A percentile compares a stretch with the other conserved stretches of the same genome.
Conservation (phyloP, 92 coral and sea anemone species). For the Zoanthus sociatus region DNA sequence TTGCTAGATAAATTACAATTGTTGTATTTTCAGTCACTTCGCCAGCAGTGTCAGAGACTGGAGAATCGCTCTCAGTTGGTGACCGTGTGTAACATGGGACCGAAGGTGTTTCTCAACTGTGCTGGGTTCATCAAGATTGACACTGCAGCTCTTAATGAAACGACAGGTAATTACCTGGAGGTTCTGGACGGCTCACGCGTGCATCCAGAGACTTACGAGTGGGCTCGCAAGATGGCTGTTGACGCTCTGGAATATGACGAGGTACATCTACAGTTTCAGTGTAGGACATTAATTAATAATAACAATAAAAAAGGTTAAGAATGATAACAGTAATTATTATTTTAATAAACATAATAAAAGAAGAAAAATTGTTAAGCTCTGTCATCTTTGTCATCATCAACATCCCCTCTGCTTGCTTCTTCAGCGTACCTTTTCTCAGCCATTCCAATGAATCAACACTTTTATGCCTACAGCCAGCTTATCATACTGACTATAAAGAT, state of each 20-base stretch:
- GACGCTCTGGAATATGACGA: constrained; percentile 98
- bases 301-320: too few relatives aligned
- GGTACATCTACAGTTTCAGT: constrained; percentile 50
- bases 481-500: too few relatives aligned
- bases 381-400: too few relatives aligned
- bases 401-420: too few relatives aligned
- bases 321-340: too few relatives aligned
- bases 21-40: constrained; percentile 68
- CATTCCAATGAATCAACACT: too few relatives aligned
- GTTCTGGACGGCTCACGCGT: constrained; percentile 97
- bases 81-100: constrained; percentile 97
- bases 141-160: constrained; percentile 87
- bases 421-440: too few relatives aligned
- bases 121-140: constrained; percentile 98
- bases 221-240: constrained; percentile 99
- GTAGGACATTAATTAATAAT: too few relatives aligned
- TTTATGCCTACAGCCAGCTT: too few relatives aligned
- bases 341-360: too few relatives aligned
- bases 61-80: constrained; percentile 99
- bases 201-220: constrained; percentile 98
- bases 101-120: constrained; percentile 94
- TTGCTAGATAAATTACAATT: not conserved
- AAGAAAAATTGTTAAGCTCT: too few relatives aligned
- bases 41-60: constrained; percentile 91
- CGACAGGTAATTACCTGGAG: constrained; percentile 89